phyloP scores from a whole-genome alignment of 1,140 invertebrate species.

The Dendroctonus ponderosae region DNA sequence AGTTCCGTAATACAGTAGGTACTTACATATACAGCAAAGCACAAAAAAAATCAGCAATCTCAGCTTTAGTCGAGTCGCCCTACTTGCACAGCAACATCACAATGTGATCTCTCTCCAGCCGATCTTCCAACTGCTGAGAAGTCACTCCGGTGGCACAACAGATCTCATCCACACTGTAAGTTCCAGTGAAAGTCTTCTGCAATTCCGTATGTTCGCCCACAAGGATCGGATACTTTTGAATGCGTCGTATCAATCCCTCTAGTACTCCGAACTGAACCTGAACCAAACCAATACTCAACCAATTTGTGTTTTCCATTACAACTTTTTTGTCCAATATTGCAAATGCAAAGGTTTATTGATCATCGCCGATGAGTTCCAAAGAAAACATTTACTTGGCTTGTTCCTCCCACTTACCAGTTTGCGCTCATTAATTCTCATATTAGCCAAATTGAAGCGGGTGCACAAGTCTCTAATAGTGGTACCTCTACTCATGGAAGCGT shows the following conservation, averaged over 20 bases:
- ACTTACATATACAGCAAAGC: too few species aligned
- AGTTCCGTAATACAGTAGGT: too few species aligned
- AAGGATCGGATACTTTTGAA: slow-evolving; percentile 75
- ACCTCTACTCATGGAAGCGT: slow-evolving; percentile 80
- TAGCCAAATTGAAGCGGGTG: slow-evolving; percentile 72
- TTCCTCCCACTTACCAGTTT: slow-evolving; percentile 58
- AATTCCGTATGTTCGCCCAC: slow-evolving; percentile 54
- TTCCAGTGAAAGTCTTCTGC: slow-evolving; percentile 75
- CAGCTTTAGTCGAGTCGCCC: background rate
- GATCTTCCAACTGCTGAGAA: slow-evolving; percentile 77
- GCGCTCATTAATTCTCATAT: slow-evolving; percentile 74
- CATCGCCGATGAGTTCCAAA: background rate
- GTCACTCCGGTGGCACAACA: slow-evolving; percentile 83
- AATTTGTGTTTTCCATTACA: background rate
- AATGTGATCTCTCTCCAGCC: slow-evolving; percentile 82
- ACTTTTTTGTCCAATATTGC: background rate
- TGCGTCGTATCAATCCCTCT: slow-evolving; percentile 78
- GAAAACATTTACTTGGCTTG: background rate
- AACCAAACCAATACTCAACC: background rate
- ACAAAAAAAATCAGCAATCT: background rate
- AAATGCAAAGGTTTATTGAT: background rate
- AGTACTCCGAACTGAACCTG: slow-evolving; percentile 81
- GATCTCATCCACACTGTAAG: slow-evolving; percentile 82
- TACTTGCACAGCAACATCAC: slow-evolving; percentile 84
- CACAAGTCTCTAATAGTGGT: slow-evolving; percentile 84